Evolutionary conservation across 2,113 vertebrate genomes (phyloP), one percentile per base, ranked within the genome.

Genomic region (Coturnix japonica): DNA sequence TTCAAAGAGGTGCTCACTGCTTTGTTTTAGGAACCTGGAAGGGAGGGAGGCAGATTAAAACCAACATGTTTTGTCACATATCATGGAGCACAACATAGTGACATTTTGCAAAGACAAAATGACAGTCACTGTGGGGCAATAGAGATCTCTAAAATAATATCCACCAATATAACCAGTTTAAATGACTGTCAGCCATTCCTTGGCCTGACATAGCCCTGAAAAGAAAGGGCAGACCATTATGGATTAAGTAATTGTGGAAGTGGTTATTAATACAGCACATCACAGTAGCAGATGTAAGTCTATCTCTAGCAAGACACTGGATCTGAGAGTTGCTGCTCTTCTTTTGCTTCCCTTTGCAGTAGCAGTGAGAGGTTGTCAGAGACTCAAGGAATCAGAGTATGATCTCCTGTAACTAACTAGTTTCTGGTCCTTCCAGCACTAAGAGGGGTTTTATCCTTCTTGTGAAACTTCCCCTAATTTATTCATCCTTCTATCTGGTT

Each of bases 1-100:
- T 95, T 97, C 96, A 95, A 96, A 97, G 95, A 94, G 82, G 65
- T 87, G 85, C 88, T 95, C 90, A 78, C 72, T 2, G 7, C 86
- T 96, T 91, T 91, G 88, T 90, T 95, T 93, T 90, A 84, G 90
- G 88, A 93, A 89, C 59, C 64, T 91, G 56, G 85, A 94, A 90
- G 56, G 65, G 41, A 89, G 64, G 57, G 39, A 93, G 44, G 61
- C 78, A 92, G 90, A 95, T 96, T 96, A 95, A 92, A 93, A 96
- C 4, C 77, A 90, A 67, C 71, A n/a, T 93, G 87, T 94, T 95
- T 94, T 94, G 91, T 95, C 93, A 97, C 47, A 72, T 90, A 80
- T 79, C 90, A 91, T 43, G 65, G 79, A 96, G 90, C 83, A 91
- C 87, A 92, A 91, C 35, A n/a, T 59, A 81, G 91, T 91, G 92